phyloP scores from a whole-genome alignment of 2,797 vertebrate genomes.

The Zenarchopterus dispar region DNA sequence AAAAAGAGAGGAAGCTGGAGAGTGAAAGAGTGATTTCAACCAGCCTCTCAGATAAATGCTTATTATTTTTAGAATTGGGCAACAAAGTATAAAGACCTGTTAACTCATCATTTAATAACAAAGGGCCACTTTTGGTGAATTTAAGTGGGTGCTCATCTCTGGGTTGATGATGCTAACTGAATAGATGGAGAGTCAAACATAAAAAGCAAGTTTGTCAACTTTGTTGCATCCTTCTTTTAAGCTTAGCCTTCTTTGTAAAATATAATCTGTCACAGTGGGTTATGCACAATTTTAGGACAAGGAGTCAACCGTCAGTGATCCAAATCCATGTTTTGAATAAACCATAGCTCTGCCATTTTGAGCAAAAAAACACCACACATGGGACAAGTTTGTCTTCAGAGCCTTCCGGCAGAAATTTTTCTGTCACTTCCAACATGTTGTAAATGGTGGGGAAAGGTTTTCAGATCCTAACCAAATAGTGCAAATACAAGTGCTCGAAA shows the following conservation, averaged over 20 bases:
- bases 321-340: slow-evolving; percentile 17
- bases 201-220: slow-evolving; percentile 6
- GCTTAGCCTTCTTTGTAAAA: slow-evolving; percentile 11
- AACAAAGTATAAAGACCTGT: slow-evolving; percentile 4
- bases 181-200: background rate
- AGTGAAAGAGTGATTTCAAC: background rate
- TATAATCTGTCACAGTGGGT: slow-evolving; percentile 6
- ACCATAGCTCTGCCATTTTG: slow-evolving; percentile 2
- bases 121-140: background rate
- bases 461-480: background rate
- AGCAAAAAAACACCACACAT: background rate
- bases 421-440: background rate
- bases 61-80: slow-evolving; percentile 1
- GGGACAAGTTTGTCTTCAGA: background rate
- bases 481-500: no score
- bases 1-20: background rate
- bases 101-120: slow-evolving; percentile 13
- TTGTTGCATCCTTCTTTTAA: background rate
- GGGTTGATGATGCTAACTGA: background rate
- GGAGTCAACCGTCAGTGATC: slow-evolving; percentile 8
- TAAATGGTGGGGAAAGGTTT: background rate
- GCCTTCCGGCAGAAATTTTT: background rate
- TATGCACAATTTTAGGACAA: slow-evolving; percentile 10
- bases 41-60: slow-evolving; percentile 9
- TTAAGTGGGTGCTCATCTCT: background rate